Base-by-base conservation (phyloP, 2,888 invertebrate genomes). In the Mylabris sibirica region DNA sequence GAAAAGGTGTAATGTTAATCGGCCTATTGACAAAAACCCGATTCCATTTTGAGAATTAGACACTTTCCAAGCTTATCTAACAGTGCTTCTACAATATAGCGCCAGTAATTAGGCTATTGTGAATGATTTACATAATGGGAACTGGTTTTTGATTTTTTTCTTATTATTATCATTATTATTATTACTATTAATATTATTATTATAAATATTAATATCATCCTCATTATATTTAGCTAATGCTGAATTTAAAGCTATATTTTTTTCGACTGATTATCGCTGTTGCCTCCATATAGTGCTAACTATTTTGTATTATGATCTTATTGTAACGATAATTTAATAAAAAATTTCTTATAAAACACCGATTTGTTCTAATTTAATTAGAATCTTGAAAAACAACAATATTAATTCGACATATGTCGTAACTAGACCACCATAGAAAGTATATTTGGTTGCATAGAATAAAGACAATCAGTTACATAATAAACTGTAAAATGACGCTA, bases 181-280 rank as follows among this genome's bases (percentile, higher is more conserved):
- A 74, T 57, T 65, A 64, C 66, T 70, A 69, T 65, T 49, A 44
- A 5, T 44, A 1, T 66, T 44, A 60, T 57, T 66, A 68, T 17
- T 60, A 64, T 66, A 64, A n/a, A n/a, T 30, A 30, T 30, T 30
- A 30, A 30, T 30, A 30, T 30, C 30, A 3, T 30, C 30, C 30
- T 30, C 30, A 30, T 30, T 30, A 30, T 30, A 30, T 30, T 30
- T 71, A 75, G 76, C 73, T 74, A 71, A 72, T 75, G 73, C 76
- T 74, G 74, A 73, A 72, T 73, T 71, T 73, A 73, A 75, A 75
- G 75, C 74, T 77, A 74, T 77, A 74, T 49, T 73, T 77, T 69
- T 77, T 78, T 30, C 30, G 77, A 78, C 76, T 78, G 77, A 78
- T 74, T 71, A 74, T 74, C 66, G 77, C 77, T 76, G 76, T 76